Base-by-base conservation (phyloP, 2,888 invertebrate genomes). In the Eupeodes luniger region DNA sequence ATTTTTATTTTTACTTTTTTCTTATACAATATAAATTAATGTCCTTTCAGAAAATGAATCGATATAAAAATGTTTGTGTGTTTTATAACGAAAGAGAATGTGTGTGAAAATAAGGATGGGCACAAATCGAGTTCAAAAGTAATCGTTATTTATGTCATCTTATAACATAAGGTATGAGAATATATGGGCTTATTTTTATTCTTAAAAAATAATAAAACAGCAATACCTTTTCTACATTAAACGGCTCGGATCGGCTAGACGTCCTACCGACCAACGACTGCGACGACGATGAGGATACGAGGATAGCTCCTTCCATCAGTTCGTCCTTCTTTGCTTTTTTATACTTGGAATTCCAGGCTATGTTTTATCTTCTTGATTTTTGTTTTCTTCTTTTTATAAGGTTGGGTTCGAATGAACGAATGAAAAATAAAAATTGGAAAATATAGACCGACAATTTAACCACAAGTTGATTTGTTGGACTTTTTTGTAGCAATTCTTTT, bases 141-240 rank as follows among this genome's bases (percentile, higher is more conserved):
- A 83, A 76, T 80, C 83, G 70, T 75, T 70, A 87, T 76, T 82
- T 79, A 78, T 82, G 79, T 79, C 82, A 53, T 80, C 79, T 79
- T 76, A 76, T 16, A 78, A 19, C 61, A 49, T 14, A 66, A 75
- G 67, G 78, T 69, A 78, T 82, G 40, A 27, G 59, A 51, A 72
- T 70, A 53, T 27, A 79, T 51, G 51, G 12, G 64, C 14, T 3
- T 27, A 4, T n/a, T 69, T 64, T 47, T 47, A 2, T 47, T 27
- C 14, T 14, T 10, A 67, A n/a, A 34, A 36, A 53, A 51, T 36
- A 27, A 55, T 9, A 11, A 6, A 36, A 44, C 19, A 51, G 16
- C 53, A n/a, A 40, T 47, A 57, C 11, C 40, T 12, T 66, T 12
- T 64, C 16, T 7, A 27, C 27, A 36, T 59, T 59, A 59, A 36